Percentiles rank a stretch among this genome's conserved stretches.
phyloP scores from a whole-genome alignment of 2,888 invertebrate species.

The Conops quadrifasciatus region DNA sequence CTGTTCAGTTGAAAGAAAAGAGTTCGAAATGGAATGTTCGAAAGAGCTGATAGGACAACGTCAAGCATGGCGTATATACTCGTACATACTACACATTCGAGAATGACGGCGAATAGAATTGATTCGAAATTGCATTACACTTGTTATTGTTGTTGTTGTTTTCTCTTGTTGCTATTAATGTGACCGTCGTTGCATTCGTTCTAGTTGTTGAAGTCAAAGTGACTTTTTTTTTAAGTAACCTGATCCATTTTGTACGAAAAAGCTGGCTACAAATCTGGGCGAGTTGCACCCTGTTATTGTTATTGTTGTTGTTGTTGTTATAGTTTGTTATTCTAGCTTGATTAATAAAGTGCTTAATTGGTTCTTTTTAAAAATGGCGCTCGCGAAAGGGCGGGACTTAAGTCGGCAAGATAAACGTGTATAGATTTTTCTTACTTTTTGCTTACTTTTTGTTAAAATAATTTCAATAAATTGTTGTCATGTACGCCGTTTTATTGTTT shows the following conservation, averaged over 20 bases:
- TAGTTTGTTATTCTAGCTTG: slow-evolving; percentile 10
- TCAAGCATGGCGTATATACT: not conserved
- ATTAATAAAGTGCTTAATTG: slow-evolving; percentile 33
- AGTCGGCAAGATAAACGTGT: not conserved
- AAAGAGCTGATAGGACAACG: slow-evolving; percentile 26
- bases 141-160: slow-evolving; percentile 20
- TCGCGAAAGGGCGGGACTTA: slow-evolving; percentile 33
- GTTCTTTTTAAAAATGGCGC: slow-evolving; percentile 31
- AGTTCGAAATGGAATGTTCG: slow-evolving; percentile 1
- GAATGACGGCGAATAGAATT: slow-evolving; percentile 24
- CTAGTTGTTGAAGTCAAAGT: not conserved
- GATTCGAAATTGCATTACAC: slow-evolving; percentile 3
- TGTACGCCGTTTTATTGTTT: not conserved
- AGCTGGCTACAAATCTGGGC: slow-evolving; percentile 7
- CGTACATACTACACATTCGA: not conserved
- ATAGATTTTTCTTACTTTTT: not conserved
- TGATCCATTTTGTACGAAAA: slow-evolving; percentile 14
- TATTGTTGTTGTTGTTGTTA: not conserved
- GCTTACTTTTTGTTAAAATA: not conserved
- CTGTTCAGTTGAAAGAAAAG: not conserved
- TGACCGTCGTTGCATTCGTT: not conserved
- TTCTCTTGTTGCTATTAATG: too few relatives aligned
- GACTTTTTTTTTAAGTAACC: slow-evolving; percentile 11
- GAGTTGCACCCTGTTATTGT: not conserved
- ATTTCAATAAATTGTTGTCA: too few relatives aligned